Evolutionary conservation across 1,140 invertebrate genomes (phyloP), one percentile per base, ranked within the genome.

Genomic region (Microplitis demolitor): DNA sequence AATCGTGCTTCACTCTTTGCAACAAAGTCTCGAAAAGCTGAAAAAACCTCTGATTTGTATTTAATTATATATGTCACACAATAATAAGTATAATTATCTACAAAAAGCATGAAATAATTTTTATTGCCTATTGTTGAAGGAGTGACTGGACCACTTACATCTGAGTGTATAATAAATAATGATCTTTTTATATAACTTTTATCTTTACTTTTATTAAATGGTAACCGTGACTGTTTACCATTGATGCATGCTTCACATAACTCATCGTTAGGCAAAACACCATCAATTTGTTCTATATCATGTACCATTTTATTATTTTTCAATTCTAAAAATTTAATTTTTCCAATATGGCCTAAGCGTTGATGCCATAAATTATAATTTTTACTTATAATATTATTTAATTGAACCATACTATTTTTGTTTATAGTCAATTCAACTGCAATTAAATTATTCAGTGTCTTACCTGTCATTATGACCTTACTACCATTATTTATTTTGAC

Each of bases 161-260:
- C 60, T 9, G 60, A 61, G 13, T 61, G 33, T 33, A 61, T 13
- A 61, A 16, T 61, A 61, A 61, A 66, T 66, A 66, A 14, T 16
- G 63, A 14, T 66, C 63, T 45, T 13, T 45, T 16, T 50, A 66
- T 35, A 16, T 9, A 45, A 35, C 39, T 14, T 50, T 45, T 45
- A 51, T 45, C 39, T 66, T 66, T 66, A 14, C 3, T 1, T 35
- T 66, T 4, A 45, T 50, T 66, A n/a, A 66, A 66, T 45, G 63
- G 9, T 80, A 85, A 77, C 83, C 81, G 69, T 24, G 78, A 71
- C 79, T 87, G 84, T 80, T 88, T 88, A 4, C 86, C 84, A 53
- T 83, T 78, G 73, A 88, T 83, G 77, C 85, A 88, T 66, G 84
- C 77, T 76, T 88, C 86, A 78, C 85, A 88, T 63, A 87, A 61